A percentile compares a stretch with the other conserved stretches of the same genome.
These are phyloP conservation scores for Anguilla anguilla DNA, from an alignment of 2,797 vertebrate species.

Conservation along the genomic window DNA sequence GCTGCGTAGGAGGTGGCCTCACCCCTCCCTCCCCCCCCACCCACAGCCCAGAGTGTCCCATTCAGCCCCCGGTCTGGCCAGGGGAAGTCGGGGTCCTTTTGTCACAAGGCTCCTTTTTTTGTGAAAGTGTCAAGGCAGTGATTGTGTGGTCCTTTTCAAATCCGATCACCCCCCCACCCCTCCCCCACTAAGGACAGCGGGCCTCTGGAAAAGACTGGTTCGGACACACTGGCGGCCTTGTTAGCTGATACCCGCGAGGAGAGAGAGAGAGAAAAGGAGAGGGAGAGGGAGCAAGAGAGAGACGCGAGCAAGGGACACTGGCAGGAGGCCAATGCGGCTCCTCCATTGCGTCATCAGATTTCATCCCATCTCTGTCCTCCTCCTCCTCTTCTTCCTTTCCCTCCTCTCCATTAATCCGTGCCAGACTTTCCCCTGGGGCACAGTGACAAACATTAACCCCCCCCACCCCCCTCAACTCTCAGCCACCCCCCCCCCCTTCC, in stretches of 20 bases:
- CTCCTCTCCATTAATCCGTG: slow-evolving; percentile 55
- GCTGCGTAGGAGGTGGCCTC: slow-evolving; percentile 64
- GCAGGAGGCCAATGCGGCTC: slow-evolving; percentile 45
- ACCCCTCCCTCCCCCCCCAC: slow-evolving; percentile 64
- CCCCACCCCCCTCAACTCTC: slow-evolving; percentile 42
- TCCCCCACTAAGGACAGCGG: slow-evolving; percentile 44
- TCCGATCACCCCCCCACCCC: neutral
- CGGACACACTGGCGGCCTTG: slow-evolving; percentile 79
- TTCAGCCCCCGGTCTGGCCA: slow-evolving; percentile 67
- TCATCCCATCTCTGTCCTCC: slow-evolving; percentile 45
- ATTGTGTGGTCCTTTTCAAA: slow-evolving; percentile 77
- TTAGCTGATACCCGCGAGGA: slow-evolving; percentile 68
- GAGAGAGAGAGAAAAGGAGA: slow-evolving; percentile 50
- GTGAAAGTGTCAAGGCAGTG: slow-evolving; percentile 75
- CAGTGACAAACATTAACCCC: slow-evolving; percentile 63
- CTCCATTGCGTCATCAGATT: slow-evolving; percentile 67
- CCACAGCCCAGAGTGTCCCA: slow-evolving; percentile 72
- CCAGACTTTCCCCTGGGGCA: slow-evolving; percentile 61
- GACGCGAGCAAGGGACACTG: slow-evolving; percentile 47
- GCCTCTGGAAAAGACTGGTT: slow-evolving; percentile 41
- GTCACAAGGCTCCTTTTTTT: slow-evolving; percentile 69
- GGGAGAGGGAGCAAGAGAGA: slow-evolving; percentile 43
- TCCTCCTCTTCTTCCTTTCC: slow-evolving; percentile 42
- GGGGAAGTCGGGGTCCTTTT: slow-evolving; percentile 71
- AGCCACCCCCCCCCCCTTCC: slow-evolving; percentile 44